Evolutionary conservation across 2,797 vertebrate species (phyloP).

Genomic region (Uromys caudimaculatus): DNA sequence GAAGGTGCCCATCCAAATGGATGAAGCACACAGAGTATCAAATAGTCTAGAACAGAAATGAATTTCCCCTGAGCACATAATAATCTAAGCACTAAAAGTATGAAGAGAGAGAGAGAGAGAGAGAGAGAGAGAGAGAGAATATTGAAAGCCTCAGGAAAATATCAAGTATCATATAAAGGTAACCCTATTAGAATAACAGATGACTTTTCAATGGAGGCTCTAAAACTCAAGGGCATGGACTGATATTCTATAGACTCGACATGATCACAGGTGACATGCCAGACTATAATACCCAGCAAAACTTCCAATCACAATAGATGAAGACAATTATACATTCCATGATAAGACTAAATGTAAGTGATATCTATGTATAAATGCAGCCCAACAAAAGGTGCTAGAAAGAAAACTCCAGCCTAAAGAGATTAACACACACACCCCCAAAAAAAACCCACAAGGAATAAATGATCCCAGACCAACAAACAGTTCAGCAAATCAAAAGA

Average conservation of each 20-base stretch:
- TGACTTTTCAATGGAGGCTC: neutral
- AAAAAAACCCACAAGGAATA: neutral
- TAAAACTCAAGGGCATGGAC: neutral
- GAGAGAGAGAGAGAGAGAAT: neutral
- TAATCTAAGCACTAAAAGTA: neutral
- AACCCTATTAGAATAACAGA: neutral
- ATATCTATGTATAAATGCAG: neutral
- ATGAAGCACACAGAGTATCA: neutral
- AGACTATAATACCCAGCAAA: neutral
- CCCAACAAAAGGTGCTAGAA: neutral
- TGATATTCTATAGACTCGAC: neutral
- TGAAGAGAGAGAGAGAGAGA: too few relatives aligned
- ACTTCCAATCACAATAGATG: neutral
- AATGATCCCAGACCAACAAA: neutral
- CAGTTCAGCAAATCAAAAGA: neutral
- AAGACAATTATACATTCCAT: neutral
- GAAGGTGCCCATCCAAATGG: neutral
- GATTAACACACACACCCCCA: neutral
- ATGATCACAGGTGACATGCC: neutral
- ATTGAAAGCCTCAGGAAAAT: neutral
- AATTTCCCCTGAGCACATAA: neutral
- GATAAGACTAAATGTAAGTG: neutral
- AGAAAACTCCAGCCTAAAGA: neutral
- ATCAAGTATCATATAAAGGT: neutral
- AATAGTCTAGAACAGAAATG: neutral